Base-by-base conservation (phyloP, 2,113 vertebrate species). In the Chloropsis hardwickii region DNA sequence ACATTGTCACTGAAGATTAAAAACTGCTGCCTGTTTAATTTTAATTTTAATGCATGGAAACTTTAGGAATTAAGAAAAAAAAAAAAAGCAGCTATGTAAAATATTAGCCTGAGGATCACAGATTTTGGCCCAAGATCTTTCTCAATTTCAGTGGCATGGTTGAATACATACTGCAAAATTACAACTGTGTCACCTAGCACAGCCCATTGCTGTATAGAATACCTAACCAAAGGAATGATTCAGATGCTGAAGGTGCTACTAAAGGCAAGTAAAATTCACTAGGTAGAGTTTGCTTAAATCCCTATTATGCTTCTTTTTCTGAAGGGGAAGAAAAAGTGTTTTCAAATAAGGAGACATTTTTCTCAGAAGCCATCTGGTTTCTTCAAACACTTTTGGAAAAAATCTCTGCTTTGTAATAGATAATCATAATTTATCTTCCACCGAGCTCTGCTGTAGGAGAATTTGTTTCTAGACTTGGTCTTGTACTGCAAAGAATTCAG, bases 21-120 rank as follows among this genome's bases (percentile, higher is more conserved):
- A 92, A 91, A 31, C 72, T 57, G 65, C 65, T 89, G 69, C 37
- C 64, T 31, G 22, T 78, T 83, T 83, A 54, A 65, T 88, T 88
- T 50, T 69, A 40, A 65, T 81, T 85, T 82, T 71, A 92, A 88
- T 16, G 13, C 50, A 9, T 47, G 47, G 64, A 88, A 92, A 73
- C 21, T 47, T 50, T 3, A 6, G 22, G 25, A 22, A 61, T 69
- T 33, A 50, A 42, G 6, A 1, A 5, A 14, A 14, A 14, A 51
- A 31, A n/a, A 37, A 50, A 37, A 51, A 44, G 50, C 47, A 8
- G 1, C 57, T 45, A 24, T 51, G 54, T 45, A 54, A 88, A 90
- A 77, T 27, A 66, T 73, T 88, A 71, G 80, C 69, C 54, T 48
- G 47, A 73, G 47, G 72, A 78, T 66, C 33, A 54, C 8, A 66